phyloP scores from a whole-genome alignment of 2,113 vertebrate genomes.

The Brachyhypopomus gauderio region DNA sequence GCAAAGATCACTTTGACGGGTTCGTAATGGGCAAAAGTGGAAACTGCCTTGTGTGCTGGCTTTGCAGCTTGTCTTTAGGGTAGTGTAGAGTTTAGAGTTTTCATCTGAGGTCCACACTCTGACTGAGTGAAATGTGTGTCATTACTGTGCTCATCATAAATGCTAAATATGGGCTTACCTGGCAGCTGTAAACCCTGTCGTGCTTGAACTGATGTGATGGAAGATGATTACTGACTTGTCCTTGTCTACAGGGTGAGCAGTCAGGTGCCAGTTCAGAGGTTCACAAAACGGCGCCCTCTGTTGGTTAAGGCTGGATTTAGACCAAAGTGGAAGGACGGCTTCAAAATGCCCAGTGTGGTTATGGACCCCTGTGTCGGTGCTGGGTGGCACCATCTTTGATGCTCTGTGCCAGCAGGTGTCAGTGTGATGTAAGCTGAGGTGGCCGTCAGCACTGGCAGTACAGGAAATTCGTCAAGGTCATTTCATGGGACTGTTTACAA shows the following conservation, averaged over 20 bases:
- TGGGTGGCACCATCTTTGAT: not conserved
- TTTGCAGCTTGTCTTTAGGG: not conserved
- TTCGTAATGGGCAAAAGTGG: too few species aligned
- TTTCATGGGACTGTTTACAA: constrained; percentile 20
- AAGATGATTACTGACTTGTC: not conserved
- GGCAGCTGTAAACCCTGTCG: not conserved
- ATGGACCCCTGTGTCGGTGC: not conserved
- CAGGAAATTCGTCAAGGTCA: constrained; percentile 45
- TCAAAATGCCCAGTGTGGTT: not conserved
- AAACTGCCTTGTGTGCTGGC: not conserved
- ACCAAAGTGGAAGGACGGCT: not conserved
- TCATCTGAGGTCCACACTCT: not conserved
- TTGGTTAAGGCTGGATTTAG: not conserved
- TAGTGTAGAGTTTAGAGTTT: not conserved
- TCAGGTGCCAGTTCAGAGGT: not conserved
- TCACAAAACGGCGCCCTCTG: not conserved
- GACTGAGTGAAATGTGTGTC: not conserved
- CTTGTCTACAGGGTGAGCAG: not conserved
- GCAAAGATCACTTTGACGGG: too few species aligned
- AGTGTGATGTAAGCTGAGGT: constrained; percentile 61
- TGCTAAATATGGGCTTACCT: not conserved
- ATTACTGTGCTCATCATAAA: not conserved
- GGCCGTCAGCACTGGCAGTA: not conserved
- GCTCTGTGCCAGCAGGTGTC: constrained; percentile 65
- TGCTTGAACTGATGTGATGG: not conserved